Conservation (phyloP, 2,113 vertebrate genomes). For the Petrocephalus zakoni region DNA sequence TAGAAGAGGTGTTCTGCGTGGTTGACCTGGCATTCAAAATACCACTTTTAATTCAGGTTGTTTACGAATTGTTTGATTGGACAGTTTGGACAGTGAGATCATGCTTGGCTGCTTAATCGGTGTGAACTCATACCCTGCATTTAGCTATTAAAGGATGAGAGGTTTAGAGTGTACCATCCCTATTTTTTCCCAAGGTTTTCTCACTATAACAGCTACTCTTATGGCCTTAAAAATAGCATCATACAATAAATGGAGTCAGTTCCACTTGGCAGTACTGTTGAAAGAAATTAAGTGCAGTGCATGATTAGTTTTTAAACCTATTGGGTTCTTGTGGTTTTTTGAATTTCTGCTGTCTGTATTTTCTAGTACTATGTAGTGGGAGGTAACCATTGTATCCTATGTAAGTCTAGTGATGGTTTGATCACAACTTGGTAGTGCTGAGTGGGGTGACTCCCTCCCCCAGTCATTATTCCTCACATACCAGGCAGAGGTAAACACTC, state of each 20-base stretch:
- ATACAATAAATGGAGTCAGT: background rate
- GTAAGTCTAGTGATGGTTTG: background rate
- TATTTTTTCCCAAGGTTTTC: background rate
- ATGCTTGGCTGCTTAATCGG: background rate
- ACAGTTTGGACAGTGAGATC: constrained; percentile 5
- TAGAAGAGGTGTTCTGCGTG: background rate
- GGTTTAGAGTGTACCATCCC: background rate
- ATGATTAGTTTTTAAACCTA: background rate
- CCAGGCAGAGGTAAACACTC: constrained; percentile 11
- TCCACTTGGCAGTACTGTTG: background rate
- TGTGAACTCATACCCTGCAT: background rate
- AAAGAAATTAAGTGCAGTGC: background rate
- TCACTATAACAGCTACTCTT: background rate
- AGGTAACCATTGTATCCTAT: background rate
- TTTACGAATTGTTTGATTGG: background rate
- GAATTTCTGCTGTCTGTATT: background rate
- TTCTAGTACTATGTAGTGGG: background rate
- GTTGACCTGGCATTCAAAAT: background rate
- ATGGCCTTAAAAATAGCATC: background rate
- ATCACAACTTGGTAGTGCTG: background rate
- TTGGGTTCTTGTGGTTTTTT: background rate
- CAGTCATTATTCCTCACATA: background rate
- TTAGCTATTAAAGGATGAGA: background rate
- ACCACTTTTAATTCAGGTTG: background rate
- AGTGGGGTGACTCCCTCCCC: background rate